phyloP scores from a whole-genome alignment of 1,140 invertebrate species.

The Palaemon carinicauda region DNA sequence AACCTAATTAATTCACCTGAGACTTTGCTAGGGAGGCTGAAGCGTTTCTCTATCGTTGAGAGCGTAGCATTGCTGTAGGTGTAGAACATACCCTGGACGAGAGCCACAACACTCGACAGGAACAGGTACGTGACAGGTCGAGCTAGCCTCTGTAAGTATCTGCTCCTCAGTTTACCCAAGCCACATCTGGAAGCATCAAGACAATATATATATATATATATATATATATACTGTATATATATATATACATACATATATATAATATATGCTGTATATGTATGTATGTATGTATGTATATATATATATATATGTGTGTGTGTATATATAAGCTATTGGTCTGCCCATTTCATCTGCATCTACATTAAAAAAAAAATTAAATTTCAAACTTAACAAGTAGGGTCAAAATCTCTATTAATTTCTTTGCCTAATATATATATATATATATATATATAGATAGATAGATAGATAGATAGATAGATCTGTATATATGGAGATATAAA shows the following conservation, averaged over 20 bases:
- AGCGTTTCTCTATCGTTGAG: constrained; percentile 34
- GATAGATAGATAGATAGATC: too few relatives aligned
- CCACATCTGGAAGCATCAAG: constrained; percentile 13
- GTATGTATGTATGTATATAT: background rate
- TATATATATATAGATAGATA: too few relatives aligned
- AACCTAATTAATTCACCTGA: background rate
- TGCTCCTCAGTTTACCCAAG: background rate
- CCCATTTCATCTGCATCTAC: too few relatives aligned
- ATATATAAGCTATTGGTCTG: background rate
- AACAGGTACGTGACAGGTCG: constrained; percentile 17
- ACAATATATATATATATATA: background rate
- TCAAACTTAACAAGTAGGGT: too few relatives aligned
- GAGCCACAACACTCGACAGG: constrained; percentile 24
- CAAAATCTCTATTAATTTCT: too few relatives aligned
- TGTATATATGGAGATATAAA: too few relatives aligned
- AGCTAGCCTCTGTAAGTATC: constrained; percentile 20
- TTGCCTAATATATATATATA: too few relatives aligned
- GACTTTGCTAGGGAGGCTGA: constrained; percentile 34
- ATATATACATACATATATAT: background rate
- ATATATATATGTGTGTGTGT: background rate
- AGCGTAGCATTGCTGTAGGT: constrained; percentile 30
- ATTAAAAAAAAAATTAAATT: too few relatives aligned
- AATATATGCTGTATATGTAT: background rate
- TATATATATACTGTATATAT: background rate
- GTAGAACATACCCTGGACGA: constrained; percentile 36